A percentile compares a stretch with the other conserved stretches of the same genome.
Evolutionary conservation across 2,797 vertebrate genomes (phyloP).

Genomic region (Anguilla marmorata): DNA sequence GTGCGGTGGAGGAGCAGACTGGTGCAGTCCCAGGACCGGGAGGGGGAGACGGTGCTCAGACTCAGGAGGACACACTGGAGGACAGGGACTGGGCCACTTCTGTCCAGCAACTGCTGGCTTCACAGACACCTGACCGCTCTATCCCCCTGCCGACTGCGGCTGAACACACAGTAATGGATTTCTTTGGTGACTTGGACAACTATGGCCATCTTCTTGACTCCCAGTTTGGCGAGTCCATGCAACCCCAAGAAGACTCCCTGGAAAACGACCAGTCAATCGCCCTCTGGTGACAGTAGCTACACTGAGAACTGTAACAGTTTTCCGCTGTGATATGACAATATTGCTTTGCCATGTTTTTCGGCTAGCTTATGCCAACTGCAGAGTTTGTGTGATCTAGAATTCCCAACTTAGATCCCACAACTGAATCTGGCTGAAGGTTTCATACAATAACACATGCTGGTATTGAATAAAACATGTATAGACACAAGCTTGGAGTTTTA

Average conservation of each 20-base stretch:
- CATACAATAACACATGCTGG: background rate
- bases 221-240: constrained; percentile 27
- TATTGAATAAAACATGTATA: background rate
- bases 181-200: constrained; percentile 29
- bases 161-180: constrained; percentile 12
- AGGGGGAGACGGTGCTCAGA: background rate
- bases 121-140: background rate
- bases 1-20: background rate
- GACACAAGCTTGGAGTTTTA: background rate
- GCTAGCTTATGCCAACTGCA: background rate
- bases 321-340: background rate
- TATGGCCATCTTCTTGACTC: constrained; percentile 20
- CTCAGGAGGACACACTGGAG: constrained; percentile 8
- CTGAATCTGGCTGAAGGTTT: background rate
- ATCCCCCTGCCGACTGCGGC: background rate
- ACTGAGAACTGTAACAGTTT: background rate
- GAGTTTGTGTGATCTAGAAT: background rate
- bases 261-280: background rate
- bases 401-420: background rate
- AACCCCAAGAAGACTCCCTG: background rate
- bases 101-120: constrained; percentile 9
- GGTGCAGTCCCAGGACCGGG: background rate
- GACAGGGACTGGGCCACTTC: background rate
- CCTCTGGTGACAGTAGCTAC: background rate
- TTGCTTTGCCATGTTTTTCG: background rate